These are phyloP conservation scores for Xestia xanthographa DNA, from an alignment of 2,888 invertebrate species.

Conservation along the genomic window DNA sequence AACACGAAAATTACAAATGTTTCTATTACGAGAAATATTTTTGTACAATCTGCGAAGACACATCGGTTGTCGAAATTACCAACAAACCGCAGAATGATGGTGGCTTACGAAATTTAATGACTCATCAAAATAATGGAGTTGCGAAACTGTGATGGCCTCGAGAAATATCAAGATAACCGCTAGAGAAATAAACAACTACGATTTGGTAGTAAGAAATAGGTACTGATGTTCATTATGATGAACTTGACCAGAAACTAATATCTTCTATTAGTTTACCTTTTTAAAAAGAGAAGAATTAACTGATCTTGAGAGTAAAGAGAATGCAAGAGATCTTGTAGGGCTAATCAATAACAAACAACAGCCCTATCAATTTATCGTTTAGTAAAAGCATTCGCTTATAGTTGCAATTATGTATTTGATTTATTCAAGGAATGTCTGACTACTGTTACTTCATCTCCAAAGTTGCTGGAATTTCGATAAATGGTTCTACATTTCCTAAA, in stretches of 20 bases:
- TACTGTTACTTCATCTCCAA: slow-evolving; percentile 3
- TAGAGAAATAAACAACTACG: slow-evolving; percentile 8
- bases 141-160: slow-evolving; percentile 66
- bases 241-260: background rate
- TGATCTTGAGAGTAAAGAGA: background rate
- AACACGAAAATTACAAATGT: slow-evolving; percentile 44
- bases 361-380: background rate
- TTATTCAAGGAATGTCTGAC: slow-evolving; percentile 6
- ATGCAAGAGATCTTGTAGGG: background rate
- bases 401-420: background rate
- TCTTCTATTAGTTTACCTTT: too few relatives aligned
- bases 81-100: slow-evolving; percentile 72
- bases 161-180: slow-evolving; percentile 41
- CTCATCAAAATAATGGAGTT: slow-evolving; percentile 73
- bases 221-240: background rate
- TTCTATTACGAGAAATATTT: slow-evolving; percentile 43
- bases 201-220: background rate
- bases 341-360: background rate
- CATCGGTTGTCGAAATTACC: slow-evolving; percentile 69
- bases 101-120: slow-evolving; percentile 74
- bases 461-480: slow-evolving; percentile 10
- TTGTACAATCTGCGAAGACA: slow-evolving; percentile 54
- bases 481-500: slow-evolving; percentile 26
- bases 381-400: background rate
- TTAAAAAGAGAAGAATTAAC: background rate